Evolutionary conservation across 1,140 invertebrate genomes (phyloP), one percentile per base, ranked within the genome.

Genomic region (Rhyzopertha dominica): DNA sequence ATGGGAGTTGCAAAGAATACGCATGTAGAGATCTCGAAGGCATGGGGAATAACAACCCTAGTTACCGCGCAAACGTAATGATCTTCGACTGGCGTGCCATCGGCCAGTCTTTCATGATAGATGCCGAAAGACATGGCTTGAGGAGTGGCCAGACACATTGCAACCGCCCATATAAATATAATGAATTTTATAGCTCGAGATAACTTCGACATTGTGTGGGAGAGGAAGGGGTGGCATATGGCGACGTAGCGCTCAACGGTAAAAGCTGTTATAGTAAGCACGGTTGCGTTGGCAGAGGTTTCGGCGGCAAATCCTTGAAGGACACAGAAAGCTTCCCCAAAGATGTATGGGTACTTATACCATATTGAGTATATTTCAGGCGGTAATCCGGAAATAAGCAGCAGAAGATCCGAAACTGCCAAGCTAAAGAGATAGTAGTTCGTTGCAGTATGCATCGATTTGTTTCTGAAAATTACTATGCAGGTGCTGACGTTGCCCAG

Each of bases 231-330:
- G 64, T 94, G 85, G 67, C 92, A 95, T 51, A 97, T 95, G 10
- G 91, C 93, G 13, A 96, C 79, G 66, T 96, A 98, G 32, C 95
- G 74, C 66, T 98, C 95, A 4, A 95, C 79, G 0, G 94, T 97
- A 69, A 98, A 98, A 2, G 90, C 87, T 0, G 87, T 90, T 32
- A 95, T 94, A 5, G 88, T 93, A 30, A 97, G 73, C 0, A 97
- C 87, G 1, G 93, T 95, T 0, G 93, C 92, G 66, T 95, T 93
- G 1, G 90, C 88, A 0, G 90, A 93, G 3, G 87, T 91, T 65
- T 96, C 93, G 0, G 88, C 83, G 1, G 89, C 76, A 26, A 93
- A 74, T 0, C 87, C 87, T 43, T 89, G 80, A 17, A 92, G 68
- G 5, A 92, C 74, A 66, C 91, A 96, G 66, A 95, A 91, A 1